A percentile compares a stretch with the other conserved stretches of the same genome.
Evolutionary conservation across 2,797 vertebrate species (phyloP).

Genomic region (Furcifer pardalis): DNA sequence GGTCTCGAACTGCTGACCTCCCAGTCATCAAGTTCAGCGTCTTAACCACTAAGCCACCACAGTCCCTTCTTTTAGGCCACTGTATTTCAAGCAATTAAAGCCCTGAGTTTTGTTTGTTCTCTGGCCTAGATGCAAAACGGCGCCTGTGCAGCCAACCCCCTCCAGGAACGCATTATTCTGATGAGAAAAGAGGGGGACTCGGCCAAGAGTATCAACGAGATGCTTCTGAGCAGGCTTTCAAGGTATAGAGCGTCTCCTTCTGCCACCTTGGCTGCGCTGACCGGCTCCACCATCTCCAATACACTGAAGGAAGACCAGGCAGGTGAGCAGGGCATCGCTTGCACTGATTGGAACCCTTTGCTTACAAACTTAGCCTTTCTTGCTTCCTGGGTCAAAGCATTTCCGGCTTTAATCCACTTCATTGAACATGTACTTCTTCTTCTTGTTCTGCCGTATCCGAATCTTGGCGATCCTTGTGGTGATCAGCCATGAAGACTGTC

Average conservation of each 20-base stretch:
- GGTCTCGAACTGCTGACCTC: no score
- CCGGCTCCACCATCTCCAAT: slow-evolving; percentile 96
- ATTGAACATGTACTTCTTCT: background rate
- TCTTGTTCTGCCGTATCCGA: no score
- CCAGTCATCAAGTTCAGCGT: no score
- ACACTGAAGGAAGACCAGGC: slow-evolving; percentile 97
- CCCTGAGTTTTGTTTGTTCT: background rate
- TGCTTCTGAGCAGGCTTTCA: slow-evolving; percentile 96
- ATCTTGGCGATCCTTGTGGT: no score
- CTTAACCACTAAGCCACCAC: no score
- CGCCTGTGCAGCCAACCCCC: slow-evolving; percentile 83
- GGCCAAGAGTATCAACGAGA: slow-evolving; percentile 98
- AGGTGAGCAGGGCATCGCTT: slow-evolving; percentile 75
- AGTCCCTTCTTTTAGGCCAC: no score
- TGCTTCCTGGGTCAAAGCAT: background rate
- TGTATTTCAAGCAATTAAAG: slow-evolving; percentile 9
- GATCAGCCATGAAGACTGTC: no score
- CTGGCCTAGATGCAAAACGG: slow-evolving; percentile 87
- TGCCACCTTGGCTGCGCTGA: slow-evolving; percentile 94
- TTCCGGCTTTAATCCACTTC: no score
- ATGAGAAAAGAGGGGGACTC: slow-evolving; percentile 97
- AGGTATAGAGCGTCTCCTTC: slow-evolving; percentile 96
- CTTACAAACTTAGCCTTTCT: background rate
- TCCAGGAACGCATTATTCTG: slow-evolving; percentile 94
- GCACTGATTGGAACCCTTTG: background rate